phyloP scores from a whole-genome alignment of 2,113 vertebrate genomes.

The Tragelaphus scriptus region DNA sequence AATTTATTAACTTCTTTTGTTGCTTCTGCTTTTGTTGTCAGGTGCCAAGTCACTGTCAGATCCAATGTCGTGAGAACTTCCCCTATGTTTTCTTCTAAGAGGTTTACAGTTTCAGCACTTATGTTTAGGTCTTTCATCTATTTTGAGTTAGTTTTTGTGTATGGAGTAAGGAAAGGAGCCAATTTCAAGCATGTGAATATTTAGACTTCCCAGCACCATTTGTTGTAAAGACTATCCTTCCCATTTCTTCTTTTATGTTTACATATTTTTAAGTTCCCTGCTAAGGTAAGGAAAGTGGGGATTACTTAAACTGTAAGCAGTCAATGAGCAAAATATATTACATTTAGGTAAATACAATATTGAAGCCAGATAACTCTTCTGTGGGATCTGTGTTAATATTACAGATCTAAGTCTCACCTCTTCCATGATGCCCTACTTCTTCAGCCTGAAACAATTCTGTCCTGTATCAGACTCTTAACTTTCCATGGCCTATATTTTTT shows the following conservation, averaged over 20 bases:
- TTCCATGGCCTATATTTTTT: background rate
- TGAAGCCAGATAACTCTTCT: background rate
- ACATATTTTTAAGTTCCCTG: background rate
- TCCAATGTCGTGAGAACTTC: background rate
- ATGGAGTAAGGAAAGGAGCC: background rate
- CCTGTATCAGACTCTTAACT: background rate
- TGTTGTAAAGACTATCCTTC: background rate
- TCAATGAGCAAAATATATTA: background rate
- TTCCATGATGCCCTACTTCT: background rate
- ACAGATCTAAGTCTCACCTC: background rate
- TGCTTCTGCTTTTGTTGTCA: background rate
- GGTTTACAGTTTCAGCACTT: background rate
- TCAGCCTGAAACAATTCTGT: background rate
- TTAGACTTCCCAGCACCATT: background rate
- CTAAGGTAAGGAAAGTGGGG: background rate
- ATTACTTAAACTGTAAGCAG: background rate
- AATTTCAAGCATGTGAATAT: background rate
- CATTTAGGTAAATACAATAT: background rate
- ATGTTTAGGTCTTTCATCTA: background rate
- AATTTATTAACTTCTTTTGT: background rate
- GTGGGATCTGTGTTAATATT: background rate
- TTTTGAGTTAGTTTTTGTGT: background rate
- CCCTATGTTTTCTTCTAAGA: background rate
- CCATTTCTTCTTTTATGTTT: background rate
- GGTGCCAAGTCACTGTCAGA: background rate